Conservation (phyloP, 2,797 vertebrate species). For the Coregonus ussuriensis region DNA sequence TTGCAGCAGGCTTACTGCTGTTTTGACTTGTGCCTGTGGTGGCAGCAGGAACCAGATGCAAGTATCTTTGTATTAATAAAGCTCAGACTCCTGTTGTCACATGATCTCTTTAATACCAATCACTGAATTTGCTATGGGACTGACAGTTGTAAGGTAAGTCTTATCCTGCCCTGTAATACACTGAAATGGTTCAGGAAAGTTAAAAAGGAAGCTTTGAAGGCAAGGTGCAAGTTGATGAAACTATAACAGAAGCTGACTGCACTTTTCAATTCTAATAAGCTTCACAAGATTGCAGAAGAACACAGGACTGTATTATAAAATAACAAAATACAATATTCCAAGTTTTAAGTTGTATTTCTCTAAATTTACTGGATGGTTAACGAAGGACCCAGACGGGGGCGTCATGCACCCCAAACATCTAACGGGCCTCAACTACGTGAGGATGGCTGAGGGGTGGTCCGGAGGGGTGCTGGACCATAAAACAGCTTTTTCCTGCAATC, state of each 20-base stretch:
- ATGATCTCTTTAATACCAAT: not conserved
- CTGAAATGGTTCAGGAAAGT: not conserved
- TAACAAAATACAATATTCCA: too few relatives aligned
- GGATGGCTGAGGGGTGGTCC: too few relatives aligned
- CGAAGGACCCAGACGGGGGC: too few relatives aligned
- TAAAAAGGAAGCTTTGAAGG: not conserved
- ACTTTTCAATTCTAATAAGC: not conserved
- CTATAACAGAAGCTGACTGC: not conserved
- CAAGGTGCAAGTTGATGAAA: not conserved
- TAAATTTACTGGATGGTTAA: too few relatives aligned
- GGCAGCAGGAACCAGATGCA: too few relatives aligned
- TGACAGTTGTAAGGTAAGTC: not conserved
- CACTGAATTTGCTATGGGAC: not conserved
- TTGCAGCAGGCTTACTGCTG: not conserved
- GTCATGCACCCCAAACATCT: too few relatives aligned
- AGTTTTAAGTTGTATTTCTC: too few relatives aligned
- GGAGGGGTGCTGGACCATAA: too few relatives aligned
- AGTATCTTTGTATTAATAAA: not conserved
- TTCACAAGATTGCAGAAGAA: not conserved
- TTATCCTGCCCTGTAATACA: not conserved
- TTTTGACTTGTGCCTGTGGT: too few relatives aligned
- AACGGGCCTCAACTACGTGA: too few relatives aligned
- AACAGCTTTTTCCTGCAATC: too few relatives aligned
- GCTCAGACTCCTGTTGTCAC: not conserved
- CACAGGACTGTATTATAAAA: not conserved